A percentile compares a stretch with the other conserved stretches of the same genome.
Evolutionary conservation across 2,888 invertebrate genomes (phyloP).

Genomic region (Campoplex nolae): DNA sequence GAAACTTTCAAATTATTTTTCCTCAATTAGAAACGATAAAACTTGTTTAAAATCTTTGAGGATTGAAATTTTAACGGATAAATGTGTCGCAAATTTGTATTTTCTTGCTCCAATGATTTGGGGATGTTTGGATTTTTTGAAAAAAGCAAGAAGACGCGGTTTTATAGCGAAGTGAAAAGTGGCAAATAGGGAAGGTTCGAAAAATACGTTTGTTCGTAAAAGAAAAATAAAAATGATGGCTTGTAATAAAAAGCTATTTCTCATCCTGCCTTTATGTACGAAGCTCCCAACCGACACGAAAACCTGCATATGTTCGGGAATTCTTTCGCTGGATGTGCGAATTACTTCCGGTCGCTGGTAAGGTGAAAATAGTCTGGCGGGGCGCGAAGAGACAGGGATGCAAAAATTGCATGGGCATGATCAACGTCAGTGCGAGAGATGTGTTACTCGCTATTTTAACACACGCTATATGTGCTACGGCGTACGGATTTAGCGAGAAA

Average conservation of each 20-base stretch:
- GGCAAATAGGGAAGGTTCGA: background rate
- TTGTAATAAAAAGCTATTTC: background rate
- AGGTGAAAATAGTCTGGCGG: slow-evolving; percentile 41
- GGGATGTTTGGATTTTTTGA: background rate
- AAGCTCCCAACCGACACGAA: background rate
- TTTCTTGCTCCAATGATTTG: background rate
- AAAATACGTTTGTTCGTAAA: background rate
- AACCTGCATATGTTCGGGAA: background rate
- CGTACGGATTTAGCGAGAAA: background rate
- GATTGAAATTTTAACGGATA: background rate
- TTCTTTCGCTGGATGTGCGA: slow-evolving; percentile 44
- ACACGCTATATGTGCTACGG: background rate
- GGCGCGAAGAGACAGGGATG: slow-evolving; percentile 17
- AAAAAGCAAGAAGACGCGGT: background rate
- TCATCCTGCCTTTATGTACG: background rate
- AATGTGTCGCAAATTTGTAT: background rate
- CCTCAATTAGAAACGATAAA: background rate
- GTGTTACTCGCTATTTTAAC: slow-evolving; percentile 2
- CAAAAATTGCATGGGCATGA: slow-evolving; percentile 57
- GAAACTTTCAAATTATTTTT: background rate
- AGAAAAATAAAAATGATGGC: background rate
- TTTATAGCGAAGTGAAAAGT: background rate
- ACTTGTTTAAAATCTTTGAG: background rate
- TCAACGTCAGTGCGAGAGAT: slow-evolving; percentile 36
- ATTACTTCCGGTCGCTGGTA: slow-evolving; percentile 59